Evolutionary conservation across 1,140 invertebrate species (phyloP).

Genomic region (Aphaenogaster ashmeadi): DNA sequence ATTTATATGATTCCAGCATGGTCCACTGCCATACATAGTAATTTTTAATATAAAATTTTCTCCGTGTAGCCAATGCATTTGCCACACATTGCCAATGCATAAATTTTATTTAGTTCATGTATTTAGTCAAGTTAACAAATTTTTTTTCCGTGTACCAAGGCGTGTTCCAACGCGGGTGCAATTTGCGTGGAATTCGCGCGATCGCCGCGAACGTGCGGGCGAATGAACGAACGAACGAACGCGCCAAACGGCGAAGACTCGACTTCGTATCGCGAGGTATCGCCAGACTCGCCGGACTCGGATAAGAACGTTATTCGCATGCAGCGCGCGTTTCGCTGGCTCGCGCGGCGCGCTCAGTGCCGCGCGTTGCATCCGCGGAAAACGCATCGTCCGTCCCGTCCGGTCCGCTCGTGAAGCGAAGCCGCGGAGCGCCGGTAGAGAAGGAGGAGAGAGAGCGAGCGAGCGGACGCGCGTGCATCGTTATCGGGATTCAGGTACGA

Average conservation of each 20-base stretch:
- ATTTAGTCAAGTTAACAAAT: too few relatives aligned
- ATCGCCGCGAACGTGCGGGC: background rate
- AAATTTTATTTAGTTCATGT: too few relatives aligned
- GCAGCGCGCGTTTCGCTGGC: constrained; percentile 46
- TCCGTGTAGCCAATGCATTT: too few relatives aligned
- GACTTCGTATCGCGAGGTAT: constrained; percentile 59
- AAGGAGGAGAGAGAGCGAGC: background rate
- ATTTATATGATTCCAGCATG: too few relatives aligned
- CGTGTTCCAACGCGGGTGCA: background rate
- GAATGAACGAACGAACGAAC: background rate
- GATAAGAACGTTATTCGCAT: constrained; percentile 58
- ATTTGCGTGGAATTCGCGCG: constrained; percentile 1
- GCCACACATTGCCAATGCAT: too few relatives aligned
- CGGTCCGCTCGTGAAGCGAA: background rate
- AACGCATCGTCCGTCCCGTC: constrained; percentile 24
- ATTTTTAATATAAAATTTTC: too few relatives aligned
- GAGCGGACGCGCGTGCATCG: constrained; percentile 43
- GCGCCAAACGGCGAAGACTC: constrained; percentile 48
- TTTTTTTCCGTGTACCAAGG: too few relatives aligned
- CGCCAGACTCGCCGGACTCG: constrained; percentile 44
- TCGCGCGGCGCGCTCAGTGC: constrained; percentile 48
- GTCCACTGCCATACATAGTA: too few relatives aligned
- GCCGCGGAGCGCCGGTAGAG: too few relatives aligned
- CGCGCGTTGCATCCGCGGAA: constrained; percentile 51
- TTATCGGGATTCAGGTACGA: constrained; percentile 48